Evolutionary conservation across 2,888 invertebrate genomes (phyloP), one percentile per base, ranked within the genome.

Genomic region (Eupithecia vulgata): DNA sequence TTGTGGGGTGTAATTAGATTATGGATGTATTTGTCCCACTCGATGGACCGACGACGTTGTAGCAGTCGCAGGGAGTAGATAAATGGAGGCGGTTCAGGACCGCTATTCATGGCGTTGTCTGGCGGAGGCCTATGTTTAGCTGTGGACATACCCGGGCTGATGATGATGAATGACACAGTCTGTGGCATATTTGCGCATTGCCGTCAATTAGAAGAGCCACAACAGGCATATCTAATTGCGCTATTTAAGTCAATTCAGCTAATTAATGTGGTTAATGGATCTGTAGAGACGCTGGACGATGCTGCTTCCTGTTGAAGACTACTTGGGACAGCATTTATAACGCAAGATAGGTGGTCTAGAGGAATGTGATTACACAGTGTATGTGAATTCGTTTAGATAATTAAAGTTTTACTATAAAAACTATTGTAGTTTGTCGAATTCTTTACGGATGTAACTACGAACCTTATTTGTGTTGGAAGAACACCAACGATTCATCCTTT

Each of bases 161-260:
- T 30, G 30, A 30, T 30, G 30, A 30, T 30, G 30, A 30, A 30
- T 30, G 30, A 30, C 30, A 48, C n/a, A 48, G 64, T 25, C 40
- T 65, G 15, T 65, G 25, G 65, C 40, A 65, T 65, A 65, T 65
- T 40, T 65, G 37, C 65, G 40, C 65, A 74, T 74, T 52, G 34
- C 40, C 52, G 45, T 35, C 67, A 72, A 72, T 70, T 64, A 70
- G 59, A 48, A 70, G 70, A 69, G 71, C 67, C 35, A 45, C 57
- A 48, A 30, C 67, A 80, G 84, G 83, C 83, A 81, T 80, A 84
- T 83, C 85, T 88, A 90, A 88, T 90, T 87, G 88, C 82, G 86
- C 87, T 89, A 88, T 88, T 91, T 89, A 89, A 91, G 90, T 91
- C 91, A 91, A 91, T 92, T 91, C 85, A 81, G 80, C 82, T 89